Evolutionary conservation across 2,888 invertebrate genomes (phyloP).

Genomic region (Noctua fimbriata): DNA sequence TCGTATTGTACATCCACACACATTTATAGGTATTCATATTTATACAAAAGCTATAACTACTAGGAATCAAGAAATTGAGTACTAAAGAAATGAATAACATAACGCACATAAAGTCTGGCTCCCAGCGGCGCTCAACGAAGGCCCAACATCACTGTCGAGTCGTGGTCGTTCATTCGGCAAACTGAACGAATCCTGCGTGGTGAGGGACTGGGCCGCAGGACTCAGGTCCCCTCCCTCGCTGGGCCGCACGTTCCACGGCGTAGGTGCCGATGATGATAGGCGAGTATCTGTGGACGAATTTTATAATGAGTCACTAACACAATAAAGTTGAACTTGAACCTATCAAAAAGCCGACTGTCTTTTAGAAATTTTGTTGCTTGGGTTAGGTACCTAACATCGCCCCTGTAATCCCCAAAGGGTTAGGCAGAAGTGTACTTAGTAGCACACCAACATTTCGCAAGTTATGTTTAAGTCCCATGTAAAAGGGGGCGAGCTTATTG

Average conservation of each 20-base stretch:
- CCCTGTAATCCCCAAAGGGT: not conserved
- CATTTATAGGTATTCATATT: not conserved
- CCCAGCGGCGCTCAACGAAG: conserved; percentile 87
- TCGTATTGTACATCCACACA: not conserved
- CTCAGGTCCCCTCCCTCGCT: conserved; percentile 73
- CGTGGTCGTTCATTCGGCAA: conserved; percentile 76
- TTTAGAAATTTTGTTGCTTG: not conserved
- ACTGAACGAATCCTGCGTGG: conserved; percentile 78
- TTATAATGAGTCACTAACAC: conserved; percentile 7
- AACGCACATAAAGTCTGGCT: conserved; percentile 84
- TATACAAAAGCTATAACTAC: not conserved
- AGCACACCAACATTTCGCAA: not conserved
- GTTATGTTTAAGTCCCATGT: not conserved
- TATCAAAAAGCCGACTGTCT: not conserved
- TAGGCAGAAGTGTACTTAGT: not conserved
- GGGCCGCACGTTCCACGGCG: conserved; percentile 75
- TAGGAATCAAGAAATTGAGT: not conserved
- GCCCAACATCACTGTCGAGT: conserved; percentile 88
- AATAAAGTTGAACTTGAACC: not conserved
- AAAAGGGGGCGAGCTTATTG: not conserved
- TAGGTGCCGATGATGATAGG: conserved; percentile 85
- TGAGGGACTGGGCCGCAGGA: conserved; percentile 80
- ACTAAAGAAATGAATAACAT: not conserved
- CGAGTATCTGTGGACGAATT: conserved; percentile 70
- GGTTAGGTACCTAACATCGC: not conserved